phyloP scores from a whole-genome alignment of 2,113 vertebrate genomes.

The Pteronura brasiliensis region DNA sequence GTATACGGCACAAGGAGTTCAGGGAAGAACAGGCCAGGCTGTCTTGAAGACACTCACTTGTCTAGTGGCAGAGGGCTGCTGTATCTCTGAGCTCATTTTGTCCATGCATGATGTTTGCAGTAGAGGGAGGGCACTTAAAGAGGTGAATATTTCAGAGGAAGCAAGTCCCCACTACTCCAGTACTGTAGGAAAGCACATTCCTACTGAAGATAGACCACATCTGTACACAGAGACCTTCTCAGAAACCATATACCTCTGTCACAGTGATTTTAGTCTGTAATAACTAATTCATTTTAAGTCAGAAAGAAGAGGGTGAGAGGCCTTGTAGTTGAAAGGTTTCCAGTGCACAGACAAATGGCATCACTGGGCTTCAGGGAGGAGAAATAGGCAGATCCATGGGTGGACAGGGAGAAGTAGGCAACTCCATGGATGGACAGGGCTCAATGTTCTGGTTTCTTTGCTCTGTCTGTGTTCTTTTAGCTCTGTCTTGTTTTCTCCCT shows the following conservation, averaged over 20 bases:
- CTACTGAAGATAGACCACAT: neutral
- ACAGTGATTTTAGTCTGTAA: neutral
- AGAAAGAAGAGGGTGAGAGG: neutral
- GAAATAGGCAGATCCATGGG: neutral
- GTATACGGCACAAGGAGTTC: neutral
- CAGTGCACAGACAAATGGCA: neutral
- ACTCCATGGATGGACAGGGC: neutral
- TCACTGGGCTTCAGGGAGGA: too few species aligned
- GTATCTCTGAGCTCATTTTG: neutral
- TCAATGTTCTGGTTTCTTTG: neutral
- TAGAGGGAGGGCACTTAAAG: neutral
- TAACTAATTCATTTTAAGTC: neutral
- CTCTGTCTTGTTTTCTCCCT: neutral
- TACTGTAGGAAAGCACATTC: neutral
- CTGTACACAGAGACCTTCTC: neutral
- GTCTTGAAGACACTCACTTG: neutral
- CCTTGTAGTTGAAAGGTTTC: neutral
- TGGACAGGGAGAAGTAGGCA: neutral
- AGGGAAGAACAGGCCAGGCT: neutral
- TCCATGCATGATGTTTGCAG: rapidly evolving
- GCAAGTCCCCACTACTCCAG: neutral
- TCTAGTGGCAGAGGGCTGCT: neutral
- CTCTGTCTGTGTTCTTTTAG: neutral
- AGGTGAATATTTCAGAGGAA: neutral
- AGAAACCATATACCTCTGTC: neutral